Percentiles rank a stretch among this genome's conserved stretches.
These are phyloP conservation scores for Podargus strigoides DNA, from an alignment of 2,797 vertebrate species.

Conservation along the genomic window DNA sequence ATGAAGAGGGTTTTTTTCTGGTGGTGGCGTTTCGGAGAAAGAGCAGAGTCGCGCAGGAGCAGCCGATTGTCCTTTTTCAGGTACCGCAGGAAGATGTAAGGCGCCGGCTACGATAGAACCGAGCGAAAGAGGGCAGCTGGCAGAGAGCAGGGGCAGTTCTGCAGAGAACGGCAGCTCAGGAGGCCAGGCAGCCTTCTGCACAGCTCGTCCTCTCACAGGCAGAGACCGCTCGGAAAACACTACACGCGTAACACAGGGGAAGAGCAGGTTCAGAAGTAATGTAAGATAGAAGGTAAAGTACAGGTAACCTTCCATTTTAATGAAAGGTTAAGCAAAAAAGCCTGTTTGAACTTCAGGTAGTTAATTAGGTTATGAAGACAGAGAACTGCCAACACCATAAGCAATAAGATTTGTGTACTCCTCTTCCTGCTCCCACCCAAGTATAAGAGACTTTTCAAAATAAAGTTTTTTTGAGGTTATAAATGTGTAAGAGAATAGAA, in stretches of 20 bases:
- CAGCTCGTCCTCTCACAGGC: background rate
- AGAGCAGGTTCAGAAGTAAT: fast-evolving
- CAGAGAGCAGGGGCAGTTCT: fast-evolving
- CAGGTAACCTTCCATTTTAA: background rate
- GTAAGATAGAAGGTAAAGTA: background rate
- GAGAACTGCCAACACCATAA: background rate
- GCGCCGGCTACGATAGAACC: fast-evolving
- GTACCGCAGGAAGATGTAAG: background rate
- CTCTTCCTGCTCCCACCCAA: too few relatives aligned
- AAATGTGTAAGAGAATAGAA: background rate
- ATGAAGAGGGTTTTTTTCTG: too few relatives aligned
- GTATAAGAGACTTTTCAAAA: background rate
- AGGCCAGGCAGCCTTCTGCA: background rate
- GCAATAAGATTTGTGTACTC: background rate
- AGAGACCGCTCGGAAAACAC: background rate
- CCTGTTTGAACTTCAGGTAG: background rate
- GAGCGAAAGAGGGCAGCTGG: fast-evolving
- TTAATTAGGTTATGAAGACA: background rate
- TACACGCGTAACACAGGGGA: fast-evolving
- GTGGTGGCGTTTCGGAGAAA: background rate
- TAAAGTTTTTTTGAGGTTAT: background rate
- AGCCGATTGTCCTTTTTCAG: background rate
- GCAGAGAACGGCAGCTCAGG: background rate
- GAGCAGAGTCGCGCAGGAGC: background rate
- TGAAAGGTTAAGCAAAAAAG: background rate